A percentile compares a stretch with the other conserved stretches of the same genome.
phyloP scores from a whole-genome alignment of 2,797 vertebrate genomes.

The Microchirus variegatus region DNA sequence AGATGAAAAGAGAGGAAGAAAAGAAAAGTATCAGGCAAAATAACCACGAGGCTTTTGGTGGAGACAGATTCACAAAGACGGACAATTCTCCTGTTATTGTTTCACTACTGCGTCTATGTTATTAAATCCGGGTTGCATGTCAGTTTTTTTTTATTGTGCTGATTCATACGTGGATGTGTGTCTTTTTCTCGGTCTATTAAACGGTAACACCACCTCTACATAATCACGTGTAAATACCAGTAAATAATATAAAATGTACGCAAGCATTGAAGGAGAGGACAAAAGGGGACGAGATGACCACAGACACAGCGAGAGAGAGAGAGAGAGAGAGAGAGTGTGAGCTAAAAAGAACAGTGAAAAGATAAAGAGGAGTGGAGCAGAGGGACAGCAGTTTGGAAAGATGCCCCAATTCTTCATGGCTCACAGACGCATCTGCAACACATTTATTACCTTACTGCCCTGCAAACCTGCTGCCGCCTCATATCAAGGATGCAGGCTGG shows the following conservation, averaged over 20 bases:
- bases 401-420: conserved; percentile 51
- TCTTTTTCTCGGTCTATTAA: too few relatives aligned
- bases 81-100: not conserved
- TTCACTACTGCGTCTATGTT: too few relatives aligned
- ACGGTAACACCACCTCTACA: too few relatives aligned
- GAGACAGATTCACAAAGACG: not conserved
- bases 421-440: conserved; percentile 56
- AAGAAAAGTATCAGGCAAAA: not conserved
- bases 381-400: conserved; percentile 57
- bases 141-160: not conserved
- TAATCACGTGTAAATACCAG: not conserved
- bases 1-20: not conserved
- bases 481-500: conserved; percentile 47
- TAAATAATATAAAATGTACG: not conserved
- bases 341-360: not conserved
- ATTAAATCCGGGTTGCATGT: not conserved
- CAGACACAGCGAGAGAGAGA: not conserved
- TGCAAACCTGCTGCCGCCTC: conserved; percentile 38
- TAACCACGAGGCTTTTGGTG: not conserved
- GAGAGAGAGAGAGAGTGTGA: not conserved
- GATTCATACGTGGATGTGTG: too few relatives aligned
- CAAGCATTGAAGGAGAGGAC: not conserved
- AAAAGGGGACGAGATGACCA: not conserved
- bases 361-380: conserved; percentile 19
- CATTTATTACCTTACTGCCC: conserved; percentile 47